Base-by-base conservation (phyloP, 2,797 vertebrate species). In the Luscinia luscinia region DNA sequence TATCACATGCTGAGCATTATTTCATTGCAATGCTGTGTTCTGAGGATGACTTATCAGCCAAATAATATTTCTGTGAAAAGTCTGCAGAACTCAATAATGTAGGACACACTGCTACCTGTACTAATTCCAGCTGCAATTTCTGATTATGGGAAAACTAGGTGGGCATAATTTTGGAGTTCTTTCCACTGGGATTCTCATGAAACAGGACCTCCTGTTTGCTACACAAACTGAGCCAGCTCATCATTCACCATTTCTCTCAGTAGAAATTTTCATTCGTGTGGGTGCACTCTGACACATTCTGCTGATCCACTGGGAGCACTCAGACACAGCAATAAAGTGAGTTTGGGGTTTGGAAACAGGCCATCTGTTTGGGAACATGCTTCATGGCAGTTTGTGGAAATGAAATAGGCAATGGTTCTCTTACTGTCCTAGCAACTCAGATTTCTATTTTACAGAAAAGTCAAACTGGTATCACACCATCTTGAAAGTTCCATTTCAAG, bases 221-320 rank as follows among this genome's bases (percentile, higher is more conserved):
- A 5, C 0, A 3, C 34, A 43, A 38, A 41, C 73, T 24, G 19
- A 89, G 55, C 30, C 41, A 58, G 28, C 48, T 74, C 26, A 32
- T 76, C 9, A 22, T 40, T 80, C 66, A 15, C 20, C 6, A 12
- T 68, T 67, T 63, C 41, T 70, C 28, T 54, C 54, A 51, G 30
- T 2, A 76, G 13, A 46, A 26, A 28, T 72, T 87, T 54, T 38
- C 54, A 63, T 55, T 62, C 64, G 89, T 80, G 4, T 43, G 84
- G 51, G 40, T 49, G 30, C 48, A 87, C 84, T 91, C 83, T 81
- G 36, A 73, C 86, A 87, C 58, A 51, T 48, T 57, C 63, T 90
- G 80, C 68, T 58, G 91, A 90, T 75, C 73, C 96, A 95, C 96
- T 87, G 67, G 64, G 95, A 66, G 96, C 97, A 86, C 91, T 84